These are phyloP conservation scores for Chaunax sp. DNA, from an alignment of 2,797 vertebrate genomes.

Conservation along the genomic window DNA sequence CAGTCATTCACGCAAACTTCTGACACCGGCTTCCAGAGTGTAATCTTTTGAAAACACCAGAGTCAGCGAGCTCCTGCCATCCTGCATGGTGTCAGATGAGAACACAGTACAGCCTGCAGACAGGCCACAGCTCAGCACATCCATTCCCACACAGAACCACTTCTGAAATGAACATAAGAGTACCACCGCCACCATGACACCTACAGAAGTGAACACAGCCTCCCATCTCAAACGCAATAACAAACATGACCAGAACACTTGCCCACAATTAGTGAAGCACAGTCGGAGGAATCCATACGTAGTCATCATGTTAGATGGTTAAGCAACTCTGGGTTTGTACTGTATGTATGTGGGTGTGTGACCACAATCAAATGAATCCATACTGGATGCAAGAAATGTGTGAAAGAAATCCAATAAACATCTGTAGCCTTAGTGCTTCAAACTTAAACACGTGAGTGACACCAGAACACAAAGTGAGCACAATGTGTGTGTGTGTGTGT, in stretches of 20 bases:
- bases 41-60: no score
- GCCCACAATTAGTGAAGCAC: slow-evolving; percentile 65
- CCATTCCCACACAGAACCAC: slow-evolving; percentile 68
- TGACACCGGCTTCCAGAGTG: no score
- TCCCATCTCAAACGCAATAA: slow-evolving; percentile 66
- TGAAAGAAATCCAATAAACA: slow-evolving; percentile 38
- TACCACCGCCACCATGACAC: slow-evolving; percentile 36
- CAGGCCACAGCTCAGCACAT: slow-evolving; percentile 62
- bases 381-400: slow-evolving; percentile 31
- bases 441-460: slow-evolving; percentile 51
- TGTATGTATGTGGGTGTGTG: slow-evolving; percentile 15
- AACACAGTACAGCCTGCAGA: slow-evolving; percentile 58
- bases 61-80: slow-evolving; percentile 58
- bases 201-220: slow-evolving; percentile 65
- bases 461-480: slow-evolving; percentile 28
- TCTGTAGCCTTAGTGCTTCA: slow-evolving; percentile 17
- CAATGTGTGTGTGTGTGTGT: slow-evolving; percentile 16
- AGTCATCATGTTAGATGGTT: slow-evolving; percentile 41
- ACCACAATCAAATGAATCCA: slow-evolving; percentile 43
- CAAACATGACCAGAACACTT: slow-evolving; percentile 68
- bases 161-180: slow-evolving; percentile 54
- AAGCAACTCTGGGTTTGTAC: slow-evolving; percentile 10
- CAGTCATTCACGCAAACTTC: no score
- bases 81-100: slow-evolving; percentile 25
- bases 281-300: slow-evolving; percentile 54